Percentiles rank a stretch among this genome's conserved stretches.
Evolutionary conservation across 2,888 invertebrate genomes (phyloP).

Genomic region (Drosophila dives): DNA sequence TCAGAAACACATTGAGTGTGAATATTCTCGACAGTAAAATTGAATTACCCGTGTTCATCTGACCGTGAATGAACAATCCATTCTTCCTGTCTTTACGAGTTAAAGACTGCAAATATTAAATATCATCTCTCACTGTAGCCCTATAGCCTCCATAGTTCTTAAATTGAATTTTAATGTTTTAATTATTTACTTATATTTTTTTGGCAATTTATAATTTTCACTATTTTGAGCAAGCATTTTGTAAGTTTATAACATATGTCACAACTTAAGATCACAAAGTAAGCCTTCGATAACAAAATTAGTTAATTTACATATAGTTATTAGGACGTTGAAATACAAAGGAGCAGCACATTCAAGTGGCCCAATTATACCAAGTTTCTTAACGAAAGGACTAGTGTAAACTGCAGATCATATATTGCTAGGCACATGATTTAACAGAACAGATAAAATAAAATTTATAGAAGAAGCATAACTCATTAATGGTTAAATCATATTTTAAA

Average conservation of each 20-base stretch:
- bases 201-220: not conserved
- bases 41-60: not conserved
- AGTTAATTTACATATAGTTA: not conserved
- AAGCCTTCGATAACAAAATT: not conserved
- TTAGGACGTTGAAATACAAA: not conserved
- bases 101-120: not conserved
- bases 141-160: no score
- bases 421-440: no score
- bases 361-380: not conserved
- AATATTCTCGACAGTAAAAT: not conserved
- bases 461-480: no score
- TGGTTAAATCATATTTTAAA: no score
- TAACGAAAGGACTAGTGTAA: no score
- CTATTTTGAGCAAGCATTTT: not conserved
- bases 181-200: not conserved
- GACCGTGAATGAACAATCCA: not conserved
- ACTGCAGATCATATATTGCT: no score
- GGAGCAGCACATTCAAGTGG: not conserved
- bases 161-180: not conserved
- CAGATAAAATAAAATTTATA: no score
- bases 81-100: not conserved
- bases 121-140: not conserved
- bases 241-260: not conserved
- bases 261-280: not conserved
- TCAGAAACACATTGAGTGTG: not conserved